Percentiles rank a stretch among this genome's conserved stretches.
Evolutionary conservation across 92 coral and sea anemone species (phyloP).

Genomic region (Blastomussa wellsi): DNA sequence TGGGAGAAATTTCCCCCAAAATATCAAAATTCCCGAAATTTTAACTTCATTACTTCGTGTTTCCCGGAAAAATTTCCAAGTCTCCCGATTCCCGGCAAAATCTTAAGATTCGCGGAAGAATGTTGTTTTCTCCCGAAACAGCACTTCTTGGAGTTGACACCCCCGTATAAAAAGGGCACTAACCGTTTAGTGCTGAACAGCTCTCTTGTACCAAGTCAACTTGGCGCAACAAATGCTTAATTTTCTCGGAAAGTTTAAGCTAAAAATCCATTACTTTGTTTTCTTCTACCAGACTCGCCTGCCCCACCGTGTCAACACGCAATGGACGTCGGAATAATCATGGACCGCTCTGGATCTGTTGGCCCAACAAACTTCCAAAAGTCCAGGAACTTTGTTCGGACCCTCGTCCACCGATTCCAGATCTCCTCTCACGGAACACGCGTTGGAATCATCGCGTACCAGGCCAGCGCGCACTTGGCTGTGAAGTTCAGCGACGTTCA

Average conservation of each 20-base stretch:
- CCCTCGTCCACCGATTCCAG: conserved; percentile 63
- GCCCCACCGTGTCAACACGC: conserved; percentile 63
- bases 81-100: too few relatives aligned
- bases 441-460: conserved; percentile 65
- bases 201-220: too few relatives aligned
- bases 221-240: too few relatives aligned
- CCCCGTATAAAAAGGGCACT: too few relatives aligned
- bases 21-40: too few relatives aligned
- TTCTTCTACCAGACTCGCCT: conserved; percentile 6
- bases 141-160: too few relatives aligned
- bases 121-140: too few relatives aligned
- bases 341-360: conserved; percentile 79
- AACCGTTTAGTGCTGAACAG: too few relatives aligned
- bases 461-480: conserved; percentile 19
- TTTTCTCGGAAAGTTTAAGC: background rate
- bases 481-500: conserved; percentile 35
- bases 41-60: too few relatives aligned
- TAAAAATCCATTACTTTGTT: background rate
- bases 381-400: conserved; percentile 65
- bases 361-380: conserved; percentile 59
- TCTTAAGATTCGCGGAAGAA: too few relatives aligned
- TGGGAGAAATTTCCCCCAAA: too few relatives aligned
- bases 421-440: conserved; percentile 67
- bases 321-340: conserved; percentile 80
- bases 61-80: too few relatives aligned